These are phyloP conservation scores for Drosophila fungiperda DNA, from an alignment of 2,888 invertebrate species.

Conservation along the genomic window DNA sequence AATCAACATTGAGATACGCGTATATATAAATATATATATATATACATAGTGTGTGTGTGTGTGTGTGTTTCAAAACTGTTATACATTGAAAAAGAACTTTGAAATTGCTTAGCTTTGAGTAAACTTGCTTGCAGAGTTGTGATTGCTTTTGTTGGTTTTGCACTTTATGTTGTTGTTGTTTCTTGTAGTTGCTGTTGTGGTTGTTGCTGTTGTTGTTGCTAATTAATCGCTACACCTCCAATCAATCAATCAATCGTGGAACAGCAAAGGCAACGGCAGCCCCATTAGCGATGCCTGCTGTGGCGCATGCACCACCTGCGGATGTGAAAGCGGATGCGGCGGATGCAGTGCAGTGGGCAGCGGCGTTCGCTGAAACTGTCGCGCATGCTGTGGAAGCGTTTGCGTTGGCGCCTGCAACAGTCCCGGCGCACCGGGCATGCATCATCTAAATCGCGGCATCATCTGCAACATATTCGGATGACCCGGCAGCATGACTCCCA, in stretches of 20 bases:
- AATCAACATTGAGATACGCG: conserved; percentile 46
- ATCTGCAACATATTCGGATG: conserved; percentile 86
- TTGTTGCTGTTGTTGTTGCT: conserved; percentile 10
- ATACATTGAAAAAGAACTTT: conserved; percentile 76
- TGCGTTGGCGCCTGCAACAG: conserved; percentile 82
- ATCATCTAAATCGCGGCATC: conserved; percentile 96
- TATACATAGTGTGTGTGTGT: conserved; percentile 43
- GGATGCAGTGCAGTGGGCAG: conserved; percentile 61
- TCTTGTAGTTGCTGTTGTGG: conserved; percentile 10
- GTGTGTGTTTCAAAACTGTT: conserved; percentile 72
- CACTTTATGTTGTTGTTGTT: conserved; percentile 33
- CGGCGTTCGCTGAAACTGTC: conserved; percentile 74
- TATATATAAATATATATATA: conserved; percentile 44
- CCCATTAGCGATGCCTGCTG: conserved; percentile 79
- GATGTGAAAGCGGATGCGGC: conserved; percentile 74
- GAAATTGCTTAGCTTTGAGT: conserved; percentile 71
- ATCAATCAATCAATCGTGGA: conserved; percentile 73
- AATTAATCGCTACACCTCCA: conserved; percentile 5
- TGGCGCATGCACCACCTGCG: conserved; percentile 81
- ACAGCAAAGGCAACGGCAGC: conserved; percentile 83
- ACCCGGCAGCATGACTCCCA: conserved; percentile 86
- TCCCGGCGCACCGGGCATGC: conserved; percentile 86
- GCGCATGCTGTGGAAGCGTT: conserved; percentile 82
- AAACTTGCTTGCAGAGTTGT: conserved; percentile 65
- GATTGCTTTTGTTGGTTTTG: conserved; percentile 41